Evolutionary conservation across 2,888 invertebrate genomes (phyloP), one percentile per base, ranked within the genome.

Genomic region (Cephus pulcher): DNA sequence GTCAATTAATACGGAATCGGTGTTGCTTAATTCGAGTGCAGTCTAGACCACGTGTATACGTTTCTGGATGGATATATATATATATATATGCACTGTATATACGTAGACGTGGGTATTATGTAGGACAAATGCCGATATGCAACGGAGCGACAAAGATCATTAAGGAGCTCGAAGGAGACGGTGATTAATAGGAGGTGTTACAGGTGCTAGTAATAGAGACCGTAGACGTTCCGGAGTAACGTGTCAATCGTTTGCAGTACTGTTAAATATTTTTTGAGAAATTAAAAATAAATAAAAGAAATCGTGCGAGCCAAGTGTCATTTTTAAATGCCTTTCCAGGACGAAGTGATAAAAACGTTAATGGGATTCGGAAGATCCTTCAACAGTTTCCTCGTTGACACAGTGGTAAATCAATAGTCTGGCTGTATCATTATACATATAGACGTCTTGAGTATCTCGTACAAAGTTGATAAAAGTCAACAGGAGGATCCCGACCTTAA

Each of bases 1-100:
- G 78, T 75, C 77, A 83, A 83, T 83, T 83, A 82, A 79, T 78
- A 80, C 79, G 80, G 79, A 80, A 81, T 82, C 79, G 78, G 80
- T 80, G 80, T 80, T 80, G 80, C 80, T 81, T 80, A 80, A 78
- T 77, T 71, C 75, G 69, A 69, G 11, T 3, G 56, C 56, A 34
- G 76, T 75, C 33, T 70, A 12, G 35, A 12, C 40, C 56, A 76
- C 12, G 74, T 35, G 33, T 76, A 76, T 68, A 76, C 73, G 68
- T 32, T 3, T 30, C 11, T 35, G 35, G 35, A 12, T 35, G 1
- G 1, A 34, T 34, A 34, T 34, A 34, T 34, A 34, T 34, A 11
- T 70, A 30, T 15, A 71, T 71, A 30, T 32, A 34, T 33, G 30
- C 30, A 70, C 15, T 2, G 33, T 70, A 33, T 30, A n/a, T 70